A percentile compares a stretch with the other conserved stretches of the same genome.
These are phyloP conservation scores for Teleiodes luculella DNA, from an alignment of 2,888 invertebrate species.

Conservation along the genomic window DNA sequence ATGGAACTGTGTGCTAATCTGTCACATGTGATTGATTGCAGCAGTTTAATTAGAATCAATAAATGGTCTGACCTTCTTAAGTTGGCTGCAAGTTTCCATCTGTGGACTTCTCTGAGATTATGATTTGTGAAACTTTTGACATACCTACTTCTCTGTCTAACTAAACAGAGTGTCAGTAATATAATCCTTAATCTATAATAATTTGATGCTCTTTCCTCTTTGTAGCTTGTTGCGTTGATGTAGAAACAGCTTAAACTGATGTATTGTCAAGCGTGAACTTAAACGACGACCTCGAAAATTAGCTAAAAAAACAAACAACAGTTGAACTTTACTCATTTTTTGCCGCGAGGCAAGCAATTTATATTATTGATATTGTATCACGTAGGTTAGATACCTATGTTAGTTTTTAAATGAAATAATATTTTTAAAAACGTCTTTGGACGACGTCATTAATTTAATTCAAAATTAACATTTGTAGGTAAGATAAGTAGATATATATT, in stretches of 20 bases:
- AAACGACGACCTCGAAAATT: conserved; percentile 53
- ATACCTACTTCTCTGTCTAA: no score
- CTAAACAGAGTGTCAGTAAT: no score
- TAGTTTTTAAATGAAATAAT: no score
- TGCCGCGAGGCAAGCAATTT: conserved; percentile 43
- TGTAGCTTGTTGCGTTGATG: conserved; percentile 22
- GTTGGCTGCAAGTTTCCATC: conserved; percentile 15
- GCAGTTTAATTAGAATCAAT: conserved; percentile 17
- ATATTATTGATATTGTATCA: conserved; percentile 37
- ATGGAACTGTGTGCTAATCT: conserved; percentile 16
- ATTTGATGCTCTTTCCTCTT: not conserved
- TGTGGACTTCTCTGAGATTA: conserved; percentile 7
- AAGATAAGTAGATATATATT: no score
- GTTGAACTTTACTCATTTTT: conserved; percentile 61
- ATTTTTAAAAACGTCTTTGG: no score
- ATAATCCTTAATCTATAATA: no score
- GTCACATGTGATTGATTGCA: conserved; percentile 16
- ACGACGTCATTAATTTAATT: no score
- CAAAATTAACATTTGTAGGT: no score
- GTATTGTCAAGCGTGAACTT: conserved; percentile 44
- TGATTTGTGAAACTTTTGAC: conserved; percentile 17
- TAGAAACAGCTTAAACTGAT: conserved; percentile 32
- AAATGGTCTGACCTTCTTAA: conserved; percentile 15
- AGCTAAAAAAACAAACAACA: conserved; percentile 49
- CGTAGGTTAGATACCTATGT: no score